Conservation (phyloP, 2,113 vertebrate genomes). For the Aythya baeri region DNA sequence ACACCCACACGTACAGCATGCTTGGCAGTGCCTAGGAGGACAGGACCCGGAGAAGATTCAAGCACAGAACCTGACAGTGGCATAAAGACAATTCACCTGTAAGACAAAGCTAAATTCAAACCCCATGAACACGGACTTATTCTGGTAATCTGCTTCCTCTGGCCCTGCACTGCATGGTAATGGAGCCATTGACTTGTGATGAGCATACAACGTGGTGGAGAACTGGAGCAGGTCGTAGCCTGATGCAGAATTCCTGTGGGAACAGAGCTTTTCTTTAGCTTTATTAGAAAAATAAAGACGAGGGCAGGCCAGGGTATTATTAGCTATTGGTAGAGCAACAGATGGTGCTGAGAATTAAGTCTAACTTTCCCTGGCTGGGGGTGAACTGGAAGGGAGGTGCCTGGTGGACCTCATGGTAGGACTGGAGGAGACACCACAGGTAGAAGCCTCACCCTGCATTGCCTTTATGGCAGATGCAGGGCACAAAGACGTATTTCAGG, state of each 20-base stretch:
- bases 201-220: neutral
- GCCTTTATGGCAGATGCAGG: neutral
- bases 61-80: neutral
- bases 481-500: neutral
- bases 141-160: neutral
- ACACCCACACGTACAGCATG: neutral
- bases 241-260: neutral
- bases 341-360: neutral
- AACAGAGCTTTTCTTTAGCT: neutral
- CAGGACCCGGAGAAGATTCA: neutral
- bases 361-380: neutral
- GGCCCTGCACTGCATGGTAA: neutral
- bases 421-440: neutral
- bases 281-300: neutral
- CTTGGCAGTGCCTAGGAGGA: no score
- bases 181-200: no score
- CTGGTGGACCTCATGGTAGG: neutral
- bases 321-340: neutral
- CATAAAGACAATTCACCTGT: neutral
- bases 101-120: neutral
- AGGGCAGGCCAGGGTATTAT: neutral
- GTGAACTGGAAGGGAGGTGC: neutral
- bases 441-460: neutral
- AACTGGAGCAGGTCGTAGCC: neutral
- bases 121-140: neutral